Base-by-base conservation (phyloP, 1,140 invertebrate genomes). In the Drosophila pseudoananassae region DNA sequence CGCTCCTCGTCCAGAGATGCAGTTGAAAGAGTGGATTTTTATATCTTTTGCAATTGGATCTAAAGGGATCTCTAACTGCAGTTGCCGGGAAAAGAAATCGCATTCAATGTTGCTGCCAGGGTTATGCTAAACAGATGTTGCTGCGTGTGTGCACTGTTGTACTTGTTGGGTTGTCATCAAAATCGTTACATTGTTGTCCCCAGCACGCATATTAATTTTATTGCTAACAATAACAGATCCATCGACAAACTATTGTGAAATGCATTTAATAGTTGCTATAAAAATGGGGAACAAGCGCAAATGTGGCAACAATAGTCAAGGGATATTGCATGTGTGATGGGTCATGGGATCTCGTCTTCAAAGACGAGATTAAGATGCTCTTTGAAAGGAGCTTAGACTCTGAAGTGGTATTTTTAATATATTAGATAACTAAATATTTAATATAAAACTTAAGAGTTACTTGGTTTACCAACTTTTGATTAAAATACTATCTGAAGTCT, bases 191-290 rank as follows among this genome's bases (percentile, higher is more conserved):
- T 63, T 87, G 68, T 87, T 66, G 78, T 63, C 63, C 71, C 81
- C 73, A 70, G 63, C 64, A 78, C 54, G 69, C 75, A 88, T 88
- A 83, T 88, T 78, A 88, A 78, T 78, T 82, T 87, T 87, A 78
- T 82, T 75, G 83, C 78, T 72, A 79, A 87, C 83, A 82, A 88
- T 87, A 82, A 79, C 78, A 82, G 72, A 85, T 87, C 74, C 75
- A 87, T 87, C 77, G 82, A 78, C 82, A 81, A 54, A 75, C 74
- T 71, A 85, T 80, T 85, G 77, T 80, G 64, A 64, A 78, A 80
- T 56, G 81, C 73, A 78, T 80, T 84, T 79, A 84, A 84, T 84
- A 79, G 80, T 55, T 52, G 78, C 54, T 74, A 76, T 82, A 74
- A 82, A 83, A 82, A 49, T 78, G 43, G 31, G 31, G 33, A 65